Evolutionary conservation across 2,113 vertebrate species (phyloP), one percentile per base, ranked within the genome.

Genomic region (Pygoscelis antarcticus): DNA sequence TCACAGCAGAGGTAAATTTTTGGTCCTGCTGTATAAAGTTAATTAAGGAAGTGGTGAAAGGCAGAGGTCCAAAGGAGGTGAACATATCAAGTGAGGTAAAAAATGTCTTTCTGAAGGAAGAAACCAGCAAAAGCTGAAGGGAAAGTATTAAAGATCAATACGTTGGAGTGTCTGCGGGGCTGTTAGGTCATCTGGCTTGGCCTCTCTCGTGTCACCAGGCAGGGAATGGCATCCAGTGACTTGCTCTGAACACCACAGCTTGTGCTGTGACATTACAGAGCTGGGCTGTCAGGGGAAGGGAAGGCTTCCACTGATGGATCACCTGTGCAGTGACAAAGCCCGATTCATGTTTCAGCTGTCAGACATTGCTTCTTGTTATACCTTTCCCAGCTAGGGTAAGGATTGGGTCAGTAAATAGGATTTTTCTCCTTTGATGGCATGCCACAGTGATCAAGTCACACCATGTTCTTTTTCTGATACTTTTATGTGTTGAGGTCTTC

Each of bases 81-180:
- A 70, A 83, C 52, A 46, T 13, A 68, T 7, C 46, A 38, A 60
- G 44, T 22, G 44, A 66, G 46, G 46, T 36, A 75, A 52, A 44
- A 38, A 38, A n/a, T 3, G 7, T 34, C 34, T 30, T 29, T 47
- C 40, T 83, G 62, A 77, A 40, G 42, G 29, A 61, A 55, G 71
- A 40, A 90, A 46, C 55, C 26, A 47, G 47, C 34, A 71, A 36
- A 91, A 78, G 42, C n/a, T 26, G 25, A 55, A 57, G 42, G 26
- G n/a, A 42, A 42, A 21, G 65, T 18, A 21, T 10, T 27, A 21
- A 55, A 32, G 64, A 55, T 78, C 57, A 40, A 30, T 62, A 26
- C 11, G 1, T 1, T 3, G 3, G 22, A 5, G 42, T 5, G n/a
- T 40, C 62, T 27, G 65, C 2, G 2, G n/a, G n/a, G 19, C 29